Conservation (phyloP, 92 coral and sea anemone genomes). For the Anthopleura xanthogrammica region DNA sequence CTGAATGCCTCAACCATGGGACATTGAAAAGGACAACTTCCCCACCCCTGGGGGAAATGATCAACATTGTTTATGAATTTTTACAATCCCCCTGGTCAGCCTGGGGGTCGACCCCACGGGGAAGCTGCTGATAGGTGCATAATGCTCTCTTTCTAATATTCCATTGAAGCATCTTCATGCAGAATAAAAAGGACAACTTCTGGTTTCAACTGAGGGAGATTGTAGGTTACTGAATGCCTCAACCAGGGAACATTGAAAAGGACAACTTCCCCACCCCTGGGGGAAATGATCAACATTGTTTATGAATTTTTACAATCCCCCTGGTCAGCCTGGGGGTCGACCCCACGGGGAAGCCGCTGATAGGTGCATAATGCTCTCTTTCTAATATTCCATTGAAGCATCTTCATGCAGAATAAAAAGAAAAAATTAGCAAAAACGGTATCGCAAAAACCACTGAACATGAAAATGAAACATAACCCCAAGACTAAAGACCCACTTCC, state of each 20-base stretch:
- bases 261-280: constrained; percentile 19
- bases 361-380: neutral
- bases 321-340: constrained; percentile 22
- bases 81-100: constrained; percentile 23
- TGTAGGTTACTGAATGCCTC: constrained; percentile 13
- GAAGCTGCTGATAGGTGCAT: neutral
- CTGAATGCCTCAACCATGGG: constrained; percentile 25
- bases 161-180: too few relatives aligned
- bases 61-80: constrained; percentile 16
- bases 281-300: constrained; percentile 16
- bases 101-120: constrained; percentile 23
- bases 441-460: too few relatives aligned
- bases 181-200: neutral
- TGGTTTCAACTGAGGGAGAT: neutral
- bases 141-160: neutral
- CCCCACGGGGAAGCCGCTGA: constrained; percentile 10
- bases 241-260: constrained; percentile 20
- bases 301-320: constrained; percentile 24
- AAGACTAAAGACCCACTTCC: too few relatives aligned
- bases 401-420: too few relatives aligned
- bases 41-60: constrained; percentile 23
- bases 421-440: too few relatives aligned
- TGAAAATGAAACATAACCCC: too few relatives aligned
- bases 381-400: too few relatives aligned
- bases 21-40: constrained; percentile 12